Conservation (phyloP, 2,797 vertebrate species). For the Toxotes lorentzi region DNA sequence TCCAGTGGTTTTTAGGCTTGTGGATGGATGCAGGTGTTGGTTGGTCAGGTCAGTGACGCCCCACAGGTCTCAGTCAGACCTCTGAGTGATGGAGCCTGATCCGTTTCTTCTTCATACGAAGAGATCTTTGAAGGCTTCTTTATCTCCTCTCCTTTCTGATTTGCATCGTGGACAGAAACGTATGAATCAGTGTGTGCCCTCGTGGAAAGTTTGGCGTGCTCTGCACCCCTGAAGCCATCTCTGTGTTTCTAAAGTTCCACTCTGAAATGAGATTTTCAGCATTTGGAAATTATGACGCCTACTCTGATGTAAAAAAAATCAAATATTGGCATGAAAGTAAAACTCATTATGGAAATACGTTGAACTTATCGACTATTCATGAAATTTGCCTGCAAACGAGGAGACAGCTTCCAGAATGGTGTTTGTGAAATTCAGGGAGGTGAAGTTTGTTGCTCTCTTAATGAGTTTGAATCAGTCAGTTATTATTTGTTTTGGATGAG, state of each 20-base stretch:
- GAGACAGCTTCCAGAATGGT: conserved; percentile 7
- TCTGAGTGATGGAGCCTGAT: conserved; percentile 16
- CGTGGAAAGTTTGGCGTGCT: conserved; percentile 22
- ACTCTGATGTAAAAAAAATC: conserved; percentile 44
- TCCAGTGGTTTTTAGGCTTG: not conserved
- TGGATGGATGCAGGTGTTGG: not conserved
- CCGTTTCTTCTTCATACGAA: conserved; percentile 1
- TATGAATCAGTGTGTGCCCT: conserved; percentile 47
- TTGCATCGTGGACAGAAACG: conserved; percentile 49
- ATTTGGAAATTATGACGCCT: conserved; percentile 49
- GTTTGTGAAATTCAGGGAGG: not conserved
- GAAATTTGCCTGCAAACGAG: conserved; percentile 17
- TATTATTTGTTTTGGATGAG: conserved; percentile 9
- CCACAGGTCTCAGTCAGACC: conserved; percentile 11
- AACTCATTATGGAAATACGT: conserved; percentile 57
- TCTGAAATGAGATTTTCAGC: conserved; percentile 38
- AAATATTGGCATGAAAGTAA: conserved; percentile 46
- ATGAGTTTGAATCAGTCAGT: not conserved
- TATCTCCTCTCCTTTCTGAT: conserved; percentile 61
- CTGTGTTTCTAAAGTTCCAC: conserved; percentile 6
- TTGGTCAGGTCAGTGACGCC: conserved; percentile 47
- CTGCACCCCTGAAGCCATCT: conserved; percentile 51
- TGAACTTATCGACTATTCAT: conserved; percentile 59
- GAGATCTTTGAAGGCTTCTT: conserved; percentile 54
- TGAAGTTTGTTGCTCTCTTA: conserved; percentile 15